These are phyloP conservation scores for Coregonus clupeaformis DNA, from an alignment of 2,113 vertebrate genomes.

Conservation along the genomic window DNA sequence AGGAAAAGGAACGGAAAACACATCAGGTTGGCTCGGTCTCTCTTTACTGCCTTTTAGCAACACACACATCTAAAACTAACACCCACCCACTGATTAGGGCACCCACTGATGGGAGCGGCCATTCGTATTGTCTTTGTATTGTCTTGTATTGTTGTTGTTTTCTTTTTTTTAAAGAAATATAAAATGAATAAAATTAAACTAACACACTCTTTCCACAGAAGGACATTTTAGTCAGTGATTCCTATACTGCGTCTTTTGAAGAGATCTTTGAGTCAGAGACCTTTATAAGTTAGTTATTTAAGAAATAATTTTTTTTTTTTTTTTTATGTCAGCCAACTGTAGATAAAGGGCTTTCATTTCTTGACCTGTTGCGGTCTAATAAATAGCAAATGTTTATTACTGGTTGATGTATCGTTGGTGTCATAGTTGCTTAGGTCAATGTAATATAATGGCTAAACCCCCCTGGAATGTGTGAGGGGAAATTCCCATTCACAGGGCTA, in stretches of 20 bases:
- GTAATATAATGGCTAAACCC: not conserved
- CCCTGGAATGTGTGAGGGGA: not conserved
- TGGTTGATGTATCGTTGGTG: slow-evolving; percentile 11
- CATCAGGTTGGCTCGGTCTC: slow-evolving; percentile 30
- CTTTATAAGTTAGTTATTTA: slow-evolving; percentile 10
- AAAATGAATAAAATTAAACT: not conserved
- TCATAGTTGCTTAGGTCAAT: slow-evolving; percentile 19
- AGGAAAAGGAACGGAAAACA: slow-evolving; percentile 31
- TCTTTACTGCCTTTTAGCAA: not conserved
- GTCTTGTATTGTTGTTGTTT: no score
- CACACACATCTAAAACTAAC: not conserved
- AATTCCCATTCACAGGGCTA: slow-evolving; percentile 11
- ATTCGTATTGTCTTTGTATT: no score
- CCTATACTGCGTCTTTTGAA: slow-evolving; percentile 37
- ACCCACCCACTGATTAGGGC: no score
- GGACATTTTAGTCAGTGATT: slow-evolving; percentile 55
- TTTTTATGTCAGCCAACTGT: slow-evolving; percentile 3
- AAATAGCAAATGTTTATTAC: slow-evolving; percentile 14
- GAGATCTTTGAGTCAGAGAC: slow-evolving; percentile 50
- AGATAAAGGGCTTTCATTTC: not conserved
- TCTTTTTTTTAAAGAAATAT: no score
- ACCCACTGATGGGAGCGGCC: no score
- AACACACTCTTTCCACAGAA: slow-evolving; percentile 49
- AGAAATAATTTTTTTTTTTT: no score
- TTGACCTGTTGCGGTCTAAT: not conserved